A percentile compares a stretch with the other conserved stretches of the same genome.
Evolutionary conservation across 2,888 invertebrate species (phyloP).

Genomic region (Nomada lathburiana): DNA sequence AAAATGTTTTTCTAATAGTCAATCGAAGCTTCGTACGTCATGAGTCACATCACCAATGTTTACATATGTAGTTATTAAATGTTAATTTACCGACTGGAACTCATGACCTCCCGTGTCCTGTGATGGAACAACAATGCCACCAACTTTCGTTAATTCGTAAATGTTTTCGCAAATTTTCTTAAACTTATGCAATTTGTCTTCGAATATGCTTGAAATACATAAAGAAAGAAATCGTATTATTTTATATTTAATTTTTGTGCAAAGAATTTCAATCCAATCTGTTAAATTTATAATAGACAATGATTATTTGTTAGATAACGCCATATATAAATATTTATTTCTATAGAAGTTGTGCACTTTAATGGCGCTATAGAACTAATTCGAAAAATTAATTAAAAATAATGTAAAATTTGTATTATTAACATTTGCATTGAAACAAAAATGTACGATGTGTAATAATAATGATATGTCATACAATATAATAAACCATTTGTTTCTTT

Average conservation of each 20-base stretch:
- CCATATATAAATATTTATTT: too few relatives aligned
- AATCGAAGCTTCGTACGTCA: not conserved
- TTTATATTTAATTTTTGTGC: not conserved
- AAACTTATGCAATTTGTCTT: not conserved
- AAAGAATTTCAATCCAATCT: too few relatives aligned
- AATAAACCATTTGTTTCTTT: not conserved
- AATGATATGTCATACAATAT: not conserved
- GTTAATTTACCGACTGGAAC: not conserved
- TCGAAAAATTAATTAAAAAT: too few relatives aligned
- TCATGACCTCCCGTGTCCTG: not conserved
- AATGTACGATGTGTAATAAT: not conserved
- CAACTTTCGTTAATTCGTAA: not conserved
- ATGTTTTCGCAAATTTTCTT: not conserved
- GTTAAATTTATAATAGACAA: too few relatives aligned
- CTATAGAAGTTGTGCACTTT: too few relatives aligned
- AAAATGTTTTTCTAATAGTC: not conserved
- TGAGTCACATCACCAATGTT: not conserved
- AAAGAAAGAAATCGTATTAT: not conserved
- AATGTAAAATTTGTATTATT: too few relatives aligned
- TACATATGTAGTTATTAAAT: not conserved
- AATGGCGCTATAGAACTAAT: too few relatives aligned
- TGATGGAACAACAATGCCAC: not conserved
- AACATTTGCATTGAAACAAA: not conserved
- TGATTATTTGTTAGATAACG: too few relatives aligned
- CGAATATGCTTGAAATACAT: not conserved